Evolutionary conservation across 2,113 vertebrate genomes (phyloP), one percentile per base, ranked within the genome.

Genomic region (Cisticola juncidis): DNA sequence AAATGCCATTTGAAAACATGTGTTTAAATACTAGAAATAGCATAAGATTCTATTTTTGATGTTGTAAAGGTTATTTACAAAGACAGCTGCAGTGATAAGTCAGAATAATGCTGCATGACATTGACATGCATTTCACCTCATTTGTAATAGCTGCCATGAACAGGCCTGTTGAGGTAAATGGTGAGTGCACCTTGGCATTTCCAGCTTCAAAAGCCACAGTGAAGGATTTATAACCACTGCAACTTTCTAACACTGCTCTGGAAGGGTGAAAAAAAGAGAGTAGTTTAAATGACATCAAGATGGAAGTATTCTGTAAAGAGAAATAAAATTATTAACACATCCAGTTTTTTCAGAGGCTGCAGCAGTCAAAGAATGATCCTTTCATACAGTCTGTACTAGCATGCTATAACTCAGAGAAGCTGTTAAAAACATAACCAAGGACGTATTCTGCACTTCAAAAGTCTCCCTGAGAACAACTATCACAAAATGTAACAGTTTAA

Each of bases 121-220:
- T 12, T 93, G 88, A 81, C 45, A 85, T 40, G 48, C 35, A 65
- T 82, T 90, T 90, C 66, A 76, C 81, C 66, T 90, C 70, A 61
- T 72, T 90, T 93, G 48, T 88, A 93, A 93, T 38, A 95, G 44
- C 66, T 87, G 73, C 48, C 20, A 15, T 56, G 70, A 81, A 28
- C 40, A 85, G 33, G 23, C 33, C 66, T 61, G 9, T 60, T 60
- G 66, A 95, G 74, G 81, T 69, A 96, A 88, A 72, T 40, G 25
- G 90, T 80, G 85, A 85, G 80, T 77, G 71, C 58, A 91, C 66
- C 81, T 96, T 93, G 90, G 65, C 81, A 96, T 96, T 96, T 96
- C 53, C 74, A 95, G 45, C 84, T 85, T 90, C 85, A 92, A 95
- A 95, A 94, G 66, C 20, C 66, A 35, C n/a, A 38, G n/a, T 57